A percentile compares a stretch with the other conserved stretches of the same genome.
phyloP scores from a whole-genome alignment of 2,888 invertebrate genomes.

The Pyrrhia umbra region DNA sequence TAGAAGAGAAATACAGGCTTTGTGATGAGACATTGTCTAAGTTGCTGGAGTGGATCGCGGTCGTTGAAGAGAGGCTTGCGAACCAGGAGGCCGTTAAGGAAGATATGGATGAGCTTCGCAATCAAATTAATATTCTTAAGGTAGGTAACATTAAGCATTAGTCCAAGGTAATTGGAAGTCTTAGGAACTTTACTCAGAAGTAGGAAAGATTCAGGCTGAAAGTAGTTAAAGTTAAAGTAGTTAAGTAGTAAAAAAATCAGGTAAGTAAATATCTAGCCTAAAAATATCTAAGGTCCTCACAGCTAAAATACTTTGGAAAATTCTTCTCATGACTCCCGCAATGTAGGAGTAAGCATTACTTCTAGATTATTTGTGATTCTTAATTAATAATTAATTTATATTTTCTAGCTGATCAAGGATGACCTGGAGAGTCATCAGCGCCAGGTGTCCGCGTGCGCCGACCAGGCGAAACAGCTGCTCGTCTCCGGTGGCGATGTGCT shows the following conservation, averaged over 20 bases:
- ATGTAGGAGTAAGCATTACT: no score
- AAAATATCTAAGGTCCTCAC: no score
- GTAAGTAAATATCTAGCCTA: no score
- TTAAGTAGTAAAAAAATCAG: no score
- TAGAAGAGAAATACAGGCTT: slow-evolving; percentile 97
- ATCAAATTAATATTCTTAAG: slow-evolving; percentile 97
- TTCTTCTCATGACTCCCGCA: no score
- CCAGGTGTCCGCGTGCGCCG: slow-evolving; percentile 95
- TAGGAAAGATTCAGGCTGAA: background rate
- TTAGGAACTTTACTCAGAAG: background rate
- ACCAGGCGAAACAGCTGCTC: slow-evolving; percentile 97
- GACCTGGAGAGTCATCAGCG: slow-evolving; percentile 96
- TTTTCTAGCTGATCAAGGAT: slow-evolving; percentile 94
- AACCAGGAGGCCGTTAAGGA: slow-evolving; percentile 96
- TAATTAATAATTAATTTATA: slow-evolving; percentile 4
- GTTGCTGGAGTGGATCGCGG: slow-evolving; percentile 96
- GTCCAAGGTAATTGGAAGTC: background rate
- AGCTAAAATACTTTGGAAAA: no score
- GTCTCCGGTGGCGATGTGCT: slow-evolving; percentile 97
- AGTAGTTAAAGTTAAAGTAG: no score
- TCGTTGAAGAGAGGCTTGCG: slow-evolving; percentile 95
- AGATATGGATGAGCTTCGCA: slow-evolving; percentile 95
- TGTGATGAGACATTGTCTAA: slow-evolving; percentile 96
- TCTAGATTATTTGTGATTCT: no score
- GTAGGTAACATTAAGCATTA: slow-evolving; percentile 77